phyloP scores from a whole-genome alignment of 2,888 invertebrate species.

The Polydrusus pterygomalis region DNA sequence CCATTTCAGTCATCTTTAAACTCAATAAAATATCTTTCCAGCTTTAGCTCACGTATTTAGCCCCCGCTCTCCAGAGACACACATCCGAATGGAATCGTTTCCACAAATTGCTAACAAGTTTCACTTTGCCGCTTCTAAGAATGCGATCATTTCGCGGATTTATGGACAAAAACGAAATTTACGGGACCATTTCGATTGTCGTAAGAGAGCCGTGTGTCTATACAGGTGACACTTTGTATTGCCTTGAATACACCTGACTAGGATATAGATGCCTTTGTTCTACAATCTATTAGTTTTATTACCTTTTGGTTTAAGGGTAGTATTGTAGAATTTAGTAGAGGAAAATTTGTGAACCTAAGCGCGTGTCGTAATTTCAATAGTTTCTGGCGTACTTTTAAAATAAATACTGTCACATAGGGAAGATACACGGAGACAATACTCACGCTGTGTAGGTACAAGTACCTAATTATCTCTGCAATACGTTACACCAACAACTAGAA shows the following conservation, averaged over 20 bases:
- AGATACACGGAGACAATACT: too few relatives aligned
- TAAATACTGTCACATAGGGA: too few relatives aligned
- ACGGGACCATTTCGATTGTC: slow-evolving; percentile 65
- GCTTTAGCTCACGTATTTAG: slow-evolving; percentile 32
- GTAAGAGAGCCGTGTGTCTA: slow-evolving; percentile 64
- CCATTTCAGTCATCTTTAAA: slow-evolving; percentile 8
- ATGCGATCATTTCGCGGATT: slow-evolving; percentile 62
- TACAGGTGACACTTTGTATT: slow-evolving; percentile 67
- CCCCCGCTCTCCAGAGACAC: slow-evolving; percentile 45
- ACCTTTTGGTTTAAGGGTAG: slow-evolving; percentile 3
- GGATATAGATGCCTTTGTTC: slow-evolving; percentile 58
- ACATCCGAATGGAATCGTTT: slow-evolving; percentile 62
- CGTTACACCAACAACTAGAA: too few relatives aligned
- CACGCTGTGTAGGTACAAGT: too few relatives aligned
- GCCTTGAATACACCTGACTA: slow-evolving; percentile 67
- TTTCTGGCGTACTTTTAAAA: too few relatives aligned
- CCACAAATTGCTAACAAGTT: slow-evolving; percentile 68
- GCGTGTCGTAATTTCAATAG: too few relatives aligned
- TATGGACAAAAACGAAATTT: slow-evolving; percentile 63
- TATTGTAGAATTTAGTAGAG: too few relatives aligned
- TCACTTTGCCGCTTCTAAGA: slow-evolving; percentile 68
- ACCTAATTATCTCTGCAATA: too few relatives aligned
- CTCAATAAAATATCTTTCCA: slow-evolving; percentile 3
- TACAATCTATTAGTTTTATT: slow-evolving; percentile 53
- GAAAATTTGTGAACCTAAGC: too few relatives aligned